Evolutionary conservation across 2,797 vertebrate genomes (phyloP).

Genomic region (Pangasius mekongensis): DNA sequence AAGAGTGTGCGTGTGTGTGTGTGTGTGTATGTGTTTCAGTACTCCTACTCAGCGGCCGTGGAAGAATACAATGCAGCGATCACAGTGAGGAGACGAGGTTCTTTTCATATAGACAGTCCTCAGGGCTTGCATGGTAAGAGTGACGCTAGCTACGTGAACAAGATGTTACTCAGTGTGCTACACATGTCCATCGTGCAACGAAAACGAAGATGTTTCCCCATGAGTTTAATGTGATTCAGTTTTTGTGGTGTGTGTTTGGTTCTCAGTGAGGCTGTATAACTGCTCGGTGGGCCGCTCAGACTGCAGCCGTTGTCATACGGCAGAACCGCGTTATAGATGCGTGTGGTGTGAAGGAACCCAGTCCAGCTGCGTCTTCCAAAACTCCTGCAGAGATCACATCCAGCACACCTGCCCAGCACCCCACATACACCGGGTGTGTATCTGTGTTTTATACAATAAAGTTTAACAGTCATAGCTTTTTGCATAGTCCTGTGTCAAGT

Average conservation of each 20-base stretch:
- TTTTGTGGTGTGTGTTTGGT: neutral
- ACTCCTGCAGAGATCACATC: slow-evolving; percentile 81
- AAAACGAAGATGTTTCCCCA: neutral
- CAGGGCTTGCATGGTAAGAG: slow-evolving; percentile 85
- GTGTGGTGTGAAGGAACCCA: slow-evolving; percentile 87
- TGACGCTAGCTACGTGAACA: neutral
- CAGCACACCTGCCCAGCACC: slow-evolving; percentile 90
- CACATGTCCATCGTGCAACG: neutral
- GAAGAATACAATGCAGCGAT: slow-evolving; percentile 85
- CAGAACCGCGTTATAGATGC: slow-evolving; percentile 84
- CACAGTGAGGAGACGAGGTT: slow-evolving; percentile 82
- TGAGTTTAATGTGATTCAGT: neutral
- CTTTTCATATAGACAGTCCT: slow-evolving; percentile 86
- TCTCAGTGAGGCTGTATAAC: slow-evolving; percentile 90
- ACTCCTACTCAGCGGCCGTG: slow-evolving; percentile 80
- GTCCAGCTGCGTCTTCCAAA: slow-evolving; percentile 84
- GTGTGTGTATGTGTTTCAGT: slow-evolving; percentile 70
- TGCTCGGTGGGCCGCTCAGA: slow-evolving; percentile 93
- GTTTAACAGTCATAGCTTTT: neutral
- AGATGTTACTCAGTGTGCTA: neutral
- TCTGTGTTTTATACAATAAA: neutral
- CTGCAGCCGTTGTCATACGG: slow-evolving; percentile 93
- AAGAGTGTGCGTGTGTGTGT: neutral
- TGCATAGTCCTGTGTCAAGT: neutral
- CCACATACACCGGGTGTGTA: slow-evolving; percentile 80